Base-by-base conservation (phyloP, 1,140 invertebrate species). In the Amyelois transitella region DNA sequence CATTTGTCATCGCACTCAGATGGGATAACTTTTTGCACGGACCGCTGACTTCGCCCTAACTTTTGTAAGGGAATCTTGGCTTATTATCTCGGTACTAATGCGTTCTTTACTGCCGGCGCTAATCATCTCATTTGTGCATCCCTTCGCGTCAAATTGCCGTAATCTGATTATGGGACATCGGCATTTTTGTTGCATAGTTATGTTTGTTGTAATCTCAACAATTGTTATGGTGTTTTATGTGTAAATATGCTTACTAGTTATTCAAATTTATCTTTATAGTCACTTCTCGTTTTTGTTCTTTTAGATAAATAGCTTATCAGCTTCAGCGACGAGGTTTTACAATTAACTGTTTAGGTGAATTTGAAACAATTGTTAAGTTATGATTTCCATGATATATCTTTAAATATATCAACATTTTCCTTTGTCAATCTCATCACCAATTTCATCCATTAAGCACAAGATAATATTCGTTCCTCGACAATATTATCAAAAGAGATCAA, bases 11-110 rank as follows among this genome's bases (percentile, higher is more conserved):
- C 66, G 62, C 66, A 69, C 68, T 75, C 65, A 61, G 72, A 82
- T 81, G 67, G 75, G 76, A 77, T 77, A 77, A 81, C 76, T 83
- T 86, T 86, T 86, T 84, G 67, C 70, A 70, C 79, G 69, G 66
- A 61, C 66, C 70, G 73, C 77, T 84, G 75, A 84, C 70, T 83
- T 69, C 69, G 75, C 72, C 71, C 58, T 52, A 72, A 77, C 64
- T 81, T 77, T 81, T 75, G 69, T 73, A 69, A 70, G 67, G 69
- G 73, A 75, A 74, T 75, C 68, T 64, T 60, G 55, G 56, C 56
- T 66, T 64, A 81, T 78, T 81, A 81, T 74, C 71, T 62, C 69
- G 21, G 21, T 59, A 65, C 60, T 76, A 75, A 72, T 66, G 64
- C 58, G 51, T 63, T 62, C 58, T 52, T 57, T 50, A 61, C 54